Evolutionary conservation across 2,888 invertebrate genomes (phyloP), one percentile per base, ranked within the genome.

Genomic region (Ectemnius lituratus): DNA sequence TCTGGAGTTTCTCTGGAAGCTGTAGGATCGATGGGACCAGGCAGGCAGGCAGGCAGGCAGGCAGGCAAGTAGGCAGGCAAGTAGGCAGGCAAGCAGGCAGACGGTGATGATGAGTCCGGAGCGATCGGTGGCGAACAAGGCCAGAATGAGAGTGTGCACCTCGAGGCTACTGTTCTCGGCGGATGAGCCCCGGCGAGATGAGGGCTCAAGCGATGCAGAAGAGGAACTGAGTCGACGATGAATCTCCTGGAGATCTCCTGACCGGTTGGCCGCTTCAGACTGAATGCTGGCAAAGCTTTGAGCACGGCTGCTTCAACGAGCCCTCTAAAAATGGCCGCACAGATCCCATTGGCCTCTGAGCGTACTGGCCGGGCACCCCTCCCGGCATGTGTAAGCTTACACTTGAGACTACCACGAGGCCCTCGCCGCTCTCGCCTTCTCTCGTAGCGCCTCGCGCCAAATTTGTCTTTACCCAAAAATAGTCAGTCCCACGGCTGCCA

Each of bases 381-480:
- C 85, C 52, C 65, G 70, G 76, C 84, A 85, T 78, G 85, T 90
- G 90, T 90, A 90, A 90, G 88, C 90, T 89, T 90, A 90, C 89
- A 90, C 90, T 90, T 89, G 87, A 88, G 86, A 65, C 79, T 78
- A 71, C 75, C 80, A 70, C 80, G 80, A 78, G 82, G 72, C 71
- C 67, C 64, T 23, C 23, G 23, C 23, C 3, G 23, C 23, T 23
- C 23, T 82, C 75, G 75, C 62, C 70, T 80, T 76, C 76, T 71
- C 72, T 78, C 85, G 83, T 81, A 77, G 86, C 87, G 87, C 84
- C 89, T 91, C 92, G 92, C 91, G 94, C 95, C 95, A 95, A 95
- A 95, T 95, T 95, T 94, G 95, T 95, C 95, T 95, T 94, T 94
- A 94, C 94, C 94, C 94, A 93, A 95, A 95, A 95, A 90, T 90